These are phyloP conservation scores for Callinectes sapidus DNA, from an alignment of 2,888 invertebrate species.

Conservation along the genomic window DNA sequence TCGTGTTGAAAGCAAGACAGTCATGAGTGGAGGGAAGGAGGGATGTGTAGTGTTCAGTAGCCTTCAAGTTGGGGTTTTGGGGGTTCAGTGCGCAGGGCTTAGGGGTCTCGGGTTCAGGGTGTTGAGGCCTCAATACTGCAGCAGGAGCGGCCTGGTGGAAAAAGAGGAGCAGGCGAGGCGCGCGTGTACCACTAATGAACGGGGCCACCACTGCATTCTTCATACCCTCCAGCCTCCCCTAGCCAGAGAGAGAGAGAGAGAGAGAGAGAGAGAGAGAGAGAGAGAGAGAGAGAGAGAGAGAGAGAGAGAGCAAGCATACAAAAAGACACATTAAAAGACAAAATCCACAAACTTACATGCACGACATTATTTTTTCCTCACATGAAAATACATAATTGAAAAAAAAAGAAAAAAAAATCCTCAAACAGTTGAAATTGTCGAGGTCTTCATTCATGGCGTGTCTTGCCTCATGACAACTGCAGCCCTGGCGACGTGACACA, in stretches of 20 bases:
- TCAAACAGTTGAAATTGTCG: background rate
- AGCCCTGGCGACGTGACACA: background rate
- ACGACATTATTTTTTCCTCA: background rate
- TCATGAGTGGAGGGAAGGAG: background rate
- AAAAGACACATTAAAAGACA: background rate
- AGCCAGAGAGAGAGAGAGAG: constrained; percentile 19
- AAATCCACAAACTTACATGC: background rate
- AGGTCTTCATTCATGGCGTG: background rate
- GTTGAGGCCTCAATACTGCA: constrained; percentile 49
- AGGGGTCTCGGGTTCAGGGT: constrained; percentile 18
- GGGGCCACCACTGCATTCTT: constrained; percentile 55
- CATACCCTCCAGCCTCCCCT: constrained; percentile 41
- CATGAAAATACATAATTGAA: background rate
- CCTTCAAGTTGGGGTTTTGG: background rate
- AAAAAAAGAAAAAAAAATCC: background rate
- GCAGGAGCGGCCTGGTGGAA: constrained; percentile 47
- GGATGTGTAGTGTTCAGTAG: background rate
- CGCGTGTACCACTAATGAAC: constrained; percentile 62
- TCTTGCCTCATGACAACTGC: background rate
- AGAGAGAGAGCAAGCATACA: constrained; percentile 16
- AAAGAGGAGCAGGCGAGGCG: constrained; percentile 45
- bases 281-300: background rate
- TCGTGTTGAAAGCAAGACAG: background rate
- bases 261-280: constrained; percentile 40
- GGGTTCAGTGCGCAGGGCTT: background rate